Conservation (phyloP, 2,888 invertebrate species). For the Lapara coniferarum region DNA sequence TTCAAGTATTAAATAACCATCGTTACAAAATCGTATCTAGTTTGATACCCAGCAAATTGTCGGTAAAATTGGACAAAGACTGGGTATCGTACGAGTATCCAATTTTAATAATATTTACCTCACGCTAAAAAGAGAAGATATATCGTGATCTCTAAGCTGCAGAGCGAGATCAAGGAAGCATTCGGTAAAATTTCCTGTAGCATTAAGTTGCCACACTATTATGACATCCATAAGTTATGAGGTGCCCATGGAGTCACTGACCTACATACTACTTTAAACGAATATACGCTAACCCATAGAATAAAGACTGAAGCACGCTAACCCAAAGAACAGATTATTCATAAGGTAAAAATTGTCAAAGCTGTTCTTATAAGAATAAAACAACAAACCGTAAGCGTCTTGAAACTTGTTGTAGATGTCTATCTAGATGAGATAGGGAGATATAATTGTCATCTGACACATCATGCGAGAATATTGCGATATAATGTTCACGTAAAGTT, state of each 20-base stretch:
- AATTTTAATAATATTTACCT: constrained; percentile 1
- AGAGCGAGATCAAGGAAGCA: background rate
- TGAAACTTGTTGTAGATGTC: too few relatives aligned
- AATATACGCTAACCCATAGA: background rate
- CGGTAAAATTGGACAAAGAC: background rate
- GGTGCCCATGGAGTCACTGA: constrained; percentile 26
- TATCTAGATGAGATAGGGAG: background rate
- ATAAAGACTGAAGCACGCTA: too few relatives aligned
- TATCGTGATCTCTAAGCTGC: too few relatives aligned
- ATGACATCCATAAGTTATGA: constrained; percentile 30
- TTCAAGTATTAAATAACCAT: background rate
- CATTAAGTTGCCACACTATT: constrained; percentile 26
- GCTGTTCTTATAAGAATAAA: too few relatives aligned
- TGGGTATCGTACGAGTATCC: background rate
- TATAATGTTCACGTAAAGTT: constrained; percentile 11
- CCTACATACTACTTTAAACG: constrained; percentile 24
- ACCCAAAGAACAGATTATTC: background rate
- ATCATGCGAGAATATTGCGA: background rate
- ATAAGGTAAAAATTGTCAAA: too few relatives aligned
- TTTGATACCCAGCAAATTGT: background rate
- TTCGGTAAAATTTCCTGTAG: background rate
- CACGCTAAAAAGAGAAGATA: background rate
- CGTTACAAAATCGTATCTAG: background rate
- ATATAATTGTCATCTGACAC: background rate
- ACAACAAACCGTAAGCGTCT: too few relatives aligned